phyloP scores from a whole-genome alignment of 2,113 vertebrate species.

The Calidris pugnax region DNA sequence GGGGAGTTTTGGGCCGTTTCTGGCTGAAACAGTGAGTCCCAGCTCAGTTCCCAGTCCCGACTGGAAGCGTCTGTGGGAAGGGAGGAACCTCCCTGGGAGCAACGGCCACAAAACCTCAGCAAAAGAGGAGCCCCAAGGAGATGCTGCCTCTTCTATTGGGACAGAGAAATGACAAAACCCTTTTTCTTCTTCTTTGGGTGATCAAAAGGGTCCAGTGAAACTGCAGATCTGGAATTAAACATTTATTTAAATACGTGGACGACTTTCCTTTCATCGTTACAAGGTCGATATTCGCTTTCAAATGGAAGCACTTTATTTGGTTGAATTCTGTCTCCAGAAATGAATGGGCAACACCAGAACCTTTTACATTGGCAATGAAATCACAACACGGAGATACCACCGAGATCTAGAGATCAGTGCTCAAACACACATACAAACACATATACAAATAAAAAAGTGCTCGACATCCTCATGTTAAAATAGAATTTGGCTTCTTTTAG shows the following conservation, averaged over 20 bases:
- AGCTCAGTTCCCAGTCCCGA: neutral
- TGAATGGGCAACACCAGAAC: slow-evolving; percentile 57
- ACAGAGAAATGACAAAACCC: neutral
- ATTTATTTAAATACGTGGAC: slow-evolving; percentile 69
- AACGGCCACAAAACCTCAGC: fast-evolving
- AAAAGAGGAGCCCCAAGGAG: neutral
- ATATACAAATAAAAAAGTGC: slow-evolving; percentile 66
- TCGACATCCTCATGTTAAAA: slow-evolving; percentile 63
- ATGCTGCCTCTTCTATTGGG: neutral
- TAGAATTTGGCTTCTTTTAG: slow-evolving; percentile 60
- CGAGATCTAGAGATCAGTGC: slow-evolving; percentile 51
- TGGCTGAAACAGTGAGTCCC: neutral
- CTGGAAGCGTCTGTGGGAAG: neutral
- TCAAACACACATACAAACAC: slow-evolving; percentile 58
- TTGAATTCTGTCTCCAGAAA: slow-evolving; percentile 75
- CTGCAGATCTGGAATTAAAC: neutral
- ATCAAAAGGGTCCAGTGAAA: neutral
- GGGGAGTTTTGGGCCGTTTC: neutral
- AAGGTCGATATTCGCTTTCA: slow-evolving; percentile 60
- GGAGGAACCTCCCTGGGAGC: neutral
- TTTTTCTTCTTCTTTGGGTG: neutral
- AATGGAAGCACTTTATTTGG: slow-evolving; percentile 75
- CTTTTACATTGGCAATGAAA: slow-evolving; percentile 46
- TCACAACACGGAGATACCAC: slow-evolving; percentile 56
- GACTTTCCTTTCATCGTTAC: slow-evolving; percentile 57